These are phyloP conservation scores for Ophthalmolycus amberensis DNA, from an alignment of 2,113 vertebrate genomes.

Conservation along the genomic window DNA sequence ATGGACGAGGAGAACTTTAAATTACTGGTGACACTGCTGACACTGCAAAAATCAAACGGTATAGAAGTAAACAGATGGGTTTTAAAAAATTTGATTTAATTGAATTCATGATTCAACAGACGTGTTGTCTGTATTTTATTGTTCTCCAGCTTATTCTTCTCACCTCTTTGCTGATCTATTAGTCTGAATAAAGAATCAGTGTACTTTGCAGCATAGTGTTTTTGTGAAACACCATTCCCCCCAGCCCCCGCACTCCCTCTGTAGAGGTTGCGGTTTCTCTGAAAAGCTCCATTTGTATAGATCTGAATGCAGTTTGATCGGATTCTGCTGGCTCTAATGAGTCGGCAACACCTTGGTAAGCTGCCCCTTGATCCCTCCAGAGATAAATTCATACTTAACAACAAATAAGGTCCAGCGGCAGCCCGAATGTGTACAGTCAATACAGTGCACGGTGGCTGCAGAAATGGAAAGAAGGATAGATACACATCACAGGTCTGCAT, in stretches of 20 bases:
- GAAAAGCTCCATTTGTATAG: slow-evolving; percentile 51
- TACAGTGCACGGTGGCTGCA: background rate
- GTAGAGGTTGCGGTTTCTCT: slow-evolving; percentile 32
- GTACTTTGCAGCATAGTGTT: slow-evolving; percentile 33
- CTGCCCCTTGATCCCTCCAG: slow-evolving; percentile 48
- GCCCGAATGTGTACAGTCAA: background rate
- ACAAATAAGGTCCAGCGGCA: slow-evolving; percentile 16
- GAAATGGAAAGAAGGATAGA: background rate
- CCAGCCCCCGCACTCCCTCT: background rate
- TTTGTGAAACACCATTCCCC: slow-evolving; percentile 38
- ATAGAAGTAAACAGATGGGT: background rate
- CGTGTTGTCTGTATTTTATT: background rate
- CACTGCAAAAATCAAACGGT: no score
- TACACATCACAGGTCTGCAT: background rate
- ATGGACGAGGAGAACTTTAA: background rate
- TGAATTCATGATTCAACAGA: background rate
- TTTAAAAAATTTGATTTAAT: no score
- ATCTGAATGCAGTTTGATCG: slow-evolving; percentile 48
- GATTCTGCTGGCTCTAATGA: slow-evolving; percentile 57
- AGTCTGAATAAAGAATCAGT: slow-evolving; percentile 13
- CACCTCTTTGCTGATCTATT: background rate
- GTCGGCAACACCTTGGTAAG: slow-evolving; percentile 38
- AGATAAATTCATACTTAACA: slow-evolving; percentile 43
- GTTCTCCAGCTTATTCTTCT: background rate
- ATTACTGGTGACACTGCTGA: background rate